A percentile compares a stretch with the other conserved stretches of the same genome.
These are phyloP conservation scores for Nematopogon swammerdamellus DNA, from an alignment of 2,888 invertebrate species.

Conservation along the genomic window DNA sequence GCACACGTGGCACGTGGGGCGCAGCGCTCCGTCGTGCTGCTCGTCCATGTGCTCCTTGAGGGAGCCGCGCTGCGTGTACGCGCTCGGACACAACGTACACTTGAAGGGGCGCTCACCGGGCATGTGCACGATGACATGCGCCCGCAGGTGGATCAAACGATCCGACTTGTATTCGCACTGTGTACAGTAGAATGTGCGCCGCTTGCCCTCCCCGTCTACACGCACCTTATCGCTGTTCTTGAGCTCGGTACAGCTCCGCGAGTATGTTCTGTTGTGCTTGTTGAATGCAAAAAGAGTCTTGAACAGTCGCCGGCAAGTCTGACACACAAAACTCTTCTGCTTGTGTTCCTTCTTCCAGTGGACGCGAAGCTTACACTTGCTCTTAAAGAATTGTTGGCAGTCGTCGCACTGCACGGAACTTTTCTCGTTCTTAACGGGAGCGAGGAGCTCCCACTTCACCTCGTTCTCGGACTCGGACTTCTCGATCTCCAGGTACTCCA, in stretches of 20 bases:
- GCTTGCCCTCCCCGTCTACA: conserved; percentile 25
- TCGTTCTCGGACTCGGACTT: conserved; percentile 4
- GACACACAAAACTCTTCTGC: conserved; percentile 16
- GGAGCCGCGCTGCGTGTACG: conserved; percentile 28
- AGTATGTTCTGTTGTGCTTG: conserved; percentile 18
- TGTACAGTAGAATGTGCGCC: conserved; percentile 23
- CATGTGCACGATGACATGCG: conserved; percentile 25
- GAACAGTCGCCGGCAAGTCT: conserved; percentile 19
- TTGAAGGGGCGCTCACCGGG: conserved; percentile 26
- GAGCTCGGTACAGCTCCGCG: conserved; percentile 17
- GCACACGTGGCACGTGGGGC: conserved; percentile 32
- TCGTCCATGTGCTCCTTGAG: conserved; percentile 27
- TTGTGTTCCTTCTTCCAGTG: conserved; percentile 23
- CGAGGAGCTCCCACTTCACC: background rate
- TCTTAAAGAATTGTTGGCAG: conserved; percentile 19
- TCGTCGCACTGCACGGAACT: conserved; percentile 22
- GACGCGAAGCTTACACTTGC: conserved; percentile 22
- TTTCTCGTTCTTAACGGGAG: too few relatives aligned
- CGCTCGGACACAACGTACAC: conserved; percentile 26
- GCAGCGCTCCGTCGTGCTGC: conserved; percentile 22
- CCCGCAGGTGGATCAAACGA: conserved; percentile 24
- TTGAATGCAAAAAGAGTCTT: conserved; percentile 23
- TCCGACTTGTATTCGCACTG: conserved; percentile 26
- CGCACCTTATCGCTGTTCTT: conserved; percentile 11
- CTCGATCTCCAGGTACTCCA: conserved; percentile 10